Percentiles rank a stretch among this genome's conserved stretches.
phyloP scores from a whole-genome alignment of 2,888 invertebrate species.

The Caenorhabditis auriculariae region DNA sequence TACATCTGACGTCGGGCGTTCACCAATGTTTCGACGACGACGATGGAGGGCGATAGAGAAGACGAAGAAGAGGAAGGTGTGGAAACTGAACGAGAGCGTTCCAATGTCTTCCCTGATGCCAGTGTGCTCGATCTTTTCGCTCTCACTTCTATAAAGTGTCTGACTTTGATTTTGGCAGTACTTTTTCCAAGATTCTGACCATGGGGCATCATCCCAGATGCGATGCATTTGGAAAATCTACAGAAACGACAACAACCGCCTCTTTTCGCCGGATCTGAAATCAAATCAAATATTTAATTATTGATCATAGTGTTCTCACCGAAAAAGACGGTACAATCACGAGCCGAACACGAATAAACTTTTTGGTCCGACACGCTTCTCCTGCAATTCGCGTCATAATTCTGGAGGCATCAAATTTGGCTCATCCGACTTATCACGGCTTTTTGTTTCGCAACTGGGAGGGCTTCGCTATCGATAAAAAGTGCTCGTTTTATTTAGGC shows the following conservation, averaged over 20 bases:
- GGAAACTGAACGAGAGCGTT: no score
- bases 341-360: conserved; percentile 14
- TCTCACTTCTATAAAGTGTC: conserved; percentile 16
- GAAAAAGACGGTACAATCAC: conserved; percentile 12
- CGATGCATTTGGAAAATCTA: conserved; percentile 24
- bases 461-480: no score
- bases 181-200: conserved; percentile 3
- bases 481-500: no score
- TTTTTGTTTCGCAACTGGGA: no score
- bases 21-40: no score
- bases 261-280: conserved; percentile 17
- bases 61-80: no score
- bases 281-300: neutral
- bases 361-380: conserved; percentile 30
- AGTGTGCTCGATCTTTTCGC: conserved; percentile 14
- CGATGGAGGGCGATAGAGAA: no score
- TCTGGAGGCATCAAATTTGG: no score
- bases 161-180: neutral
- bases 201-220: conserved; percentile 24
- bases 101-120: no score
- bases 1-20: no score
- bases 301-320: conserved; percentile 3
- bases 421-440: no score
- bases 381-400: no score
- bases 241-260: conserved; percentile 28